Evolutionary conservation across 2,888 invertebrate genomes (phyloP), one percentile per base, ranked within the genome.

Genomic region (Heliconius charithonia): DNA sequence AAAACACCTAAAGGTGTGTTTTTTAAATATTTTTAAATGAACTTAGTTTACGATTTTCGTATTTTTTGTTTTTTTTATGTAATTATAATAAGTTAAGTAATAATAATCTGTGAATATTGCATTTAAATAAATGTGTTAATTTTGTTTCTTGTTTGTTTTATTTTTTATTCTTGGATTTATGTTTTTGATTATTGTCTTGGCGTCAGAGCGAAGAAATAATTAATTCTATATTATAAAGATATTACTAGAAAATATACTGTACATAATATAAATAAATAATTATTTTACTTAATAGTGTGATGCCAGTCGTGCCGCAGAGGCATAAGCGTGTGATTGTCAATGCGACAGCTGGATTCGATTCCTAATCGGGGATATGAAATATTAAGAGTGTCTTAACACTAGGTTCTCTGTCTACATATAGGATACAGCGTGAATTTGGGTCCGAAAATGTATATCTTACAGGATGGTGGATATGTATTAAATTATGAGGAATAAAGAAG

Each of bases 41-140:
- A 19, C 37, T 51, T 56, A 22, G 1, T 22, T 56, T 71, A 72
- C n/a, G 32, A 32, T 51, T 32, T 72, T 69, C 41, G 27, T 69
- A 69, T 2, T 25, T 69, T 41, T 7, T 16, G n/a, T 25, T 10
- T 59, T 16, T 59, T 72, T 12, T 25, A 56, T 71, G 29, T 71
- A 29, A 56, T 51, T 32, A 56, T 71, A 56, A 56, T 51, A 51
- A 51, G 22, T 9, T 59, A 59, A 71, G 13, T 10, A 7, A 3
- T 67, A n/a, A n/a, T 72, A 59, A 32, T 56, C 16, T 59, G 59
- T 71, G 29, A 71, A 72, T 72, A 37, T 56, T 72, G 72, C 72
- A 72, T 72, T 72, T 72, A 7, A 72, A 59, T 72, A 72, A 72
- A 29, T 71, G 59, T 72, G 37, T 59, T 71, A 56, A 71, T 71